Evolutionary conservation across 2,797 vertebrate genomes (phyloP).

Genomic region (Bradypus variegatus): DNA sequence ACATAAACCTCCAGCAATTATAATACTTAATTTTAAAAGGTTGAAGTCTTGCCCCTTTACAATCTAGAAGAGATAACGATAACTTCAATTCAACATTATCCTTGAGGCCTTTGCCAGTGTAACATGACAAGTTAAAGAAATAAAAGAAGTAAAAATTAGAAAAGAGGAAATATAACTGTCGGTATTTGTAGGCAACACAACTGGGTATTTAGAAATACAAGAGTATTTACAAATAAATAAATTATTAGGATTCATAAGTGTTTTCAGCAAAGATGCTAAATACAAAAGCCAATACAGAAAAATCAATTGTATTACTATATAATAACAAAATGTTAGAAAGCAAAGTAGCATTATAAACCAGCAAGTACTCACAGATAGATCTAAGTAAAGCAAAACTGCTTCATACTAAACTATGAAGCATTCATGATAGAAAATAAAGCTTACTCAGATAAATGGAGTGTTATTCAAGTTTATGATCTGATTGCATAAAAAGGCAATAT

Average conservation of each 20-base stretch:
- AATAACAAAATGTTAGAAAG: background rate
- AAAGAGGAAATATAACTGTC: background rate
- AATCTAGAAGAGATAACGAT: background rate
- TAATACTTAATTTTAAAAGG: background rate
- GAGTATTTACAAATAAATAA: background rate
- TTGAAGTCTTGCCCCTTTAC: background rate
- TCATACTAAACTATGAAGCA: background rate
- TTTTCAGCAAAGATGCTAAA: background rate
- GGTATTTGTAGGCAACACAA: background rate
- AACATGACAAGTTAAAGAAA: background rate
- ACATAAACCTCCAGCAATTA: background rate
- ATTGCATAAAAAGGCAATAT: background rate
- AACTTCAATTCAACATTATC: background rate
- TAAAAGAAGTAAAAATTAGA: background rate
- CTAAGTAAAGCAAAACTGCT: background rate
- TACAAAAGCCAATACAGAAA: background rate
- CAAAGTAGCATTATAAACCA: background rate
- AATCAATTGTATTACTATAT: background rate
- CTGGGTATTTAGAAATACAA: background rate
- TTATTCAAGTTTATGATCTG: background rate
- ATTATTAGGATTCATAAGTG: background rate
- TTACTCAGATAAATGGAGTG: background rate
- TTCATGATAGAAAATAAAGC: background rate
- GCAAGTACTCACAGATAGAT: background rate
- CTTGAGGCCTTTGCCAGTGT: background rate